Evolutionary conservation across 2,888 invertebrate species (phyloP), one percentile per base, ranked within the genome.

Genomic region (Drosophila engyochracea): DNA sequence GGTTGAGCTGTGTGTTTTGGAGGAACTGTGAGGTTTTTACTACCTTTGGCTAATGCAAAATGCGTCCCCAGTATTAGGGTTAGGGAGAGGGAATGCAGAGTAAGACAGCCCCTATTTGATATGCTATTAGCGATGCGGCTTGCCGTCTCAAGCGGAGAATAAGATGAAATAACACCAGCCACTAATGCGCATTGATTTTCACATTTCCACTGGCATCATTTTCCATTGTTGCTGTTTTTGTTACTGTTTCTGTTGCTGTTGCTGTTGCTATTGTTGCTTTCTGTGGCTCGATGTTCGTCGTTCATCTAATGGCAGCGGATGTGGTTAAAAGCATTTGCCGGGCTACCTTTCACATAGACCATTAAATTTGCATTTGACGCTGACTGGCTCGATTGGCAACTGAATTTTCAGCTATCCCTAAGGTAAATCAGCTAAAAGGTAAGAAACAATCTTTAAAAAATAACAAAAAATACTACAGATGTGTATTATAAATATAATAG

Each of bases 311-410:
- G 85, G 88, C 88, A 79, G 70, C 90, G 90, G 90, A 87, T 90
- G 88, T 90, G 87, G 90, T 87, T 90, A 87, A 87, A 87, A 87
- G 87, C 87, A 90, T 87, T 87, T 90, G 79, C 83, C 88, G 74
- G 71, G 82, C 82, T 87, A 88, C 83, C 90, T 88, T 88, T 85
- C 81, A 81, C 83, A 89, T 90, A 87, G 85, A 85, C 88, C 87
- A 87, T 87, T 90, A 87, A 87, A 87, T 87, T 87, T 90, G 90
- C 87, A 90, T 90, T 87, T 90, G 88, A 81, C 65, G 89, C 74
- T 86, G 89, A 86, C 89, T 82, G 76, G 88, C 79, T 70, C 81
- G 74, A 85, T 89, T 87, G 87, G 58, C 79, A 73, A 74, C 73
- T 58, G 47, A 52, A 66, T 63, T 58, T 49, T 67, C 37, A 68